These are phyloP conservation scores for Drosophila atripex DNA, from an alignment of 2,888 invertebrate species.

Conservation along the genomic window DNA sequence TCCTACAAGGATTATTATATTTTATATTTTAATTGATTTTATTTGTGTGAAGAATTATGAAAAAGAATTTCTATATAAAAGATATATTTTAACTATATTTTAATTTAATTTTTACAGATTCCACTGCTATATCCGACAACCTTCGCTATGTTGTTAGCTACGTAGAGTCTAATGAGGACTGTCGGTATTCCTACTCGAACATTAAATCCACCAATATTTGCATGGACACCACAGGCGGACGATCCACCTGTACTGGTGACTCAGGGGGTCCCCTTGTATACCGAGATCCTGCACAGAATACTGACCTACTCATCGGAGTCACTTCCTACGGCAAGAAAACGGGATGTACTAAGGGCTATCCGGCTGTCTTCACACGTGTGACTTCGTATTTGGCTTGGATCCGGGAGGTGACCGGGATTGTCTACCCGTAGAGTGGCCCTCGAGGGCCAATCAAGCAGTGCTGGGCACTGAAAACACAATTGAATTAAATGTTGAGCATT, in stretches of 20 bases:
- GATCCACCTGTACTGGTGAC: slow-evolving; percentile 63
- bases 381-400: slow-evolving; percentile 82
- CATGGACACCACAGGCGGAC: slow-evolving; percentile 53
- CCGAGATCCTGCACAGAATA: slow-evolving; percentile 14
- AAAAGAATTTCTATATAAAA: too few species aligned
- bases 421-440: slow-evolving; percentile 20
- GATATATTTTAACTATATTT: too few species aligned
- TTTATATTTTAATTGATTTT: too few species aligned
- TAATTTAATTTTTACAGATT: slow-evolving; percentile 7
- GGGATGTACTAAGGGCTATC: slow-evolving; percentile 59
- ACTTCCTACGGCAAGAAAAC: slow-evolving; percentile 57
- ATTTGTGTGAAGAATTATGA: too few species aligned
- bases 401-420: slow-evolving; percentile 59
- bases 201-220: slow-evolving; percentile 52
- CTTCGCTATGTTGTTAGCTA: slow-evolving; percentile 40
- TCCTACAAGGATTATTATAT: too few species aligned
- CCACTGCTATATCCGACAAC: slow-evolving; percentile 23
- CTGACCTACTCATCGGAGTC: slow-evolving; percentile 51
- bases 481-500: slow-evolving; percentile 42
- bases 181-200: slow-evolving; percentile 31
- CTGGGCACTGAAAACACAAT: slow-evolving; percentile 38
- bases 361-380: slow-evolving; percentile 66
- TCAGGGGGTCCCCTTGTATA: slow-evolving; percentile 62
- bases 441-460: slow-evolving; percentile 15
- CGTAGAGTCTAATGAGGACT: slow-evolving; percentile 48